Conservation (phyloP, 1,140 invertebrate genomes). For the Diuraphis noxia region DNA sequence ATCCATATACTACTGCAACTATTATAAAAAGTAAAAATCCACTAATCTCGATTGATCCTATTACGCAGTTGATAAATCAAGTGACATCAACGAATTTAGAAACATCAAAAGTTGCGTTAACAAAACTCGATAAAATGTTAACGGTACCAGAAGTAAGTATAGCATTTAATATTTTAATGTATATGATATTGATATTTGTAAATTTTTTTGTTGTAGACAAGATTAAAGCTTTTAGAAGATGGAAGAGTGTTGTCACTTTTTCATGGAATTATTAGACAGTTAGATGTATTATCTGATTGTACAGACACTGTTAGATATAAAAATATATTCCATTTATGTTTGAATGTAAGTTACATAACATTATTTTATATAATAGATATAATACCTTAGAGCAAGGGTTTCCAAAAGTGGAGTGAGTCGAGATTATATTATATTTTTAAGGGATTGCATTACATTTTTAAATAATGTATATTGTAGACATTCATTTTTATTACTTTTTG, state of each 20-base stretch:
- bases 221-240: slow-evolving; percentile 43
- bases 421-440: too few relatives aligned
- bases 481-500: too few relatives aligned
- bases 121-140: slow-evolving; percentile 30
- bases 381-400: too few relatives aligned
- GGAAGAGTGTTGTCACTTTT: slow-evolving; percentile 42
- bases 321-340: slow-evolving; percentile 45
- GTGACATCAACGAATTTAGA: neutral
- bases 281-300: slow-evolving; percentile 26
- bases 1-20: slow-evolving; percentile 41
- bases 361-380: neutral
- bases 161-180: neutral
- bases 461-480: too few relatives aligned
- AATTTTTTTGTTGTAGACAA: slow-evolving; percentile 9
- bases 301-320: slow-evolving; percentile 23
- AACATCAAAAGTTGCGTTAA: slow-evolving; percentile 1
- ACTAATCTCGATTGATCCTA: neutral
- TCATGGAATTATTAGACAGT: slow-evolving; percentile 40
- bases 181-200: neutral
- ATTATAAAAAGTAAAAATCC: slow-evolving; percentile 25
- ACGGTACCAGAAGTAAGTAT: slow-evolving; percentile 6
- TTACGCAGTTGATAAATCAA: slow-evolving; percentile 38
- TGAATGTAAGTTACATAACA: slow-evolving; percentile 24
- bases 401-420: too few relatives aligned
- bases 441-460: too few relatives aligned